Base-by-base conservation (phyloP, 1,140 invertebrate genomes). In the Aphis craccivora region DNA sequence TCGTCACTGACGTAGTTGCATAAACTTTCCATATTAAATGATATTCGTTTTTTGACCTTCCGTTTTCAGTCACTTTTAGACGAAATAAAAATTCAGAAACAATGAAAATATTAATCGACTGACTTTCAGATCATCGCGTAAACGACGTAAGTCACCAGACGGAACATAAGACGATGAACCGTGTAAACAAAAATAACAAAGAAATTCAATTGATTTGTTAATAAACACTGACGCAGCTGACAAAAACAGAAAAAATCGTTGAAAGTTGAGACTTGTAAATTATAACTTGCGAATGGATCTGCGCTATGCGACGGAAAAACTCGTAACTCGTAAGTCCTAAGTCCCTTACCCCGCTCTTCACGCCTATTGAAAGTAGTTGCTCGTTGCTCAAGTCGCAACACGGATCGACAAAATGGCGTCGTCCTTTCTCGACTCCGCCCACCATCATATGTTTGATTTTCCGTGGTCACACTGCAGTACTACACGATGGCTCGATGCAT, bases 1-100 rank as follows among this genome's bases (percentile, higher is more conserved):
- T 92, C 91, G 48, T 93, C 91, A 86, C 91, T 93, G 23, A 37
- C 91, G 35, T 93, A 93, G 53, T 86, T 93, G 35, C 91, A 93
- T 2, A 93, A 11, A 93, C 91, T 93, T 55, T 93, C 91, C 91
- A 93, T 93, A 3, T 25, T 67, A 51, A n/a, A 30, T 43, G 37
- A 8, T 53, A 23, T 18, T 89, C n/a, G 88, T 25, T 35, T 35
- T 88, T 88, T 0, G 5, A 20, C 25, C n/a, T 45, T 89, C 87
- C 2, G 30, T 20, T 7, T 2, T 9, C 48, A 6, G 48, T 23
- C n/a, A 51, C 30, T 51, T 35, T 35, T 51, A 53, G n/a, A 35
- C 87, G n/a, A 37, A 89, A 22, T 53, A 37, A 51, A 53, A 53
- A 76, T 4, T 35, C n/a, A 76, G 30, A 76, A 76, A 76, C 30